Base-by-base conservation (phyloP, 2,888 invertebrate genomes). In the Papilio protenor region DNA sequence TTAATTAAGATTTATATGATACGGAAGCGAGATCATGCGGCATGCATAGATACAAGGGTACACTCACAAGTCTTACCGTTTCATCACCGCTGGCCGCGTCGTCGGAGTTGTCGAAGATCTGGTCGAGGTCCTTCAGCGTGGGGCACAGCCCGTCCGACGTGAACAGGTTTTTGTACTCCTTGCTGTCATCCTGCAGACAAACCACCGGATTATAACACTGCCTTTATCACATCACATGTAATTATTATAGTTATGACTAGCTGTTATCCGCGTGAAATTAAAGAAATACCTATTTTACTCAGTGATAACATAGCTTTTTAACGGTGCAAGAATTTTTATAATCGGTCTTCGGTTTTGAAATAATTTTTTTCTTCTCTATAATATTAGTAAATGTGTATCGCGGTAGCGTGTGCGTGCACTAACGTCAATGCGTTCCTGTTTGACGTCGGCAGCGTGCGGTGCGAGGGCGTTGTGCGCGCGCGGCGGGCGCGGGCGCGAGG, bases 41-140 rank as follows among this genome's bases (percentile, higher is more conserved):
- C 75, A 76, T 75, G 79, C 79, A 80, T 73, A 81, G 81, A 81
- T 83, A 84, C 81, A 82, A 82, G 81, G 81, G 85, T 87, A 91
- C 93, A 94, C 94, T 93, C 93, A 92, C 94, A 93, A 93, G 91
- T 94, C 96, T 96, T 95, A 97, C 97, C 90, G 97, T 96, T 95
- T 98, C 98, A 91, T 98, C 98, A 87, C 97, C 97, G 88, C 97
- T 97, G 83, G 98, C 97, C 79, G 98, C 97, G 87, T 98, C 97
- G 93, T 98, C 98, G 0, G 98, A 98, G 89, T 98, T 98, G 89
- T 98, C 98, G 94, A 99, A 99, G 87, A 99, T 97, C 91, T 99
- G 98, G 87, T 99, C 99, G 83, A 99, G 96, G 94, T 99, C 99
- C 88, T 97, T 97, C 84, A 97, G 96, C 66, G 98, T 98, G 66